Evolutionary conservation across 2,888 invertebrate genomes (phyloP), one percentile per base, ranked within the genome.

Genomic region (Aradus depressus): DNA sequence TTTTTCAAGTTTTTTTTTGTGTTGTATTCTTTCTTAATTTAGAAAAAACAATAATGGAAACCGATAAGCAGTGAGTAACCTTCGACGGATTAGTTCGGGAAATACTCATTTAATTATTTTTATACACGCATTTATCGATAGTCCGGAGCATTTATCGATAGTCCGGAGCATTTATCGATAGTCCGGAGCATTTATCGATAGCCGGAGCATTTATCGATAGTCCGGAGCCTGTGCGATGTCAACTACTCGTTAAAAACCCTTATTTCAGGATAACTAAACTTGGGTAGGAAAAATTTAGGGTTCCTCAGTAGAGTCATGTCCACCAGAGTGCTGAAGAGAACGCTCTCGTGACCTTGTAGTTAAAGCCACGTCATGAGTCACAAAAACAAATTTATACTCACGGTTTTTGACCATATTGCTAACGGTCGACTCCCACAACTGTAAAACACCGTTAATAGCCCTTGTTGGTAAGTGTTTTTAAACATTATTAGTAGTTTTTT

Each of bases 401-500:
- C 80, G 72, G 78, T 64, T 64, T 70, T 70, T 59, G 78, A 78
- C 80, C 80, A 80, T 58, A 79, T 71, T 60, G 77, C 74, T 37
- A 80, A 64, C 1, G 80, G 80, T 62, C 76, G 77, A 55, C 77
- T 77, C 32, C 80, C 80, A 54, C 79, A 75, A 61, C 79, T 79
- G 63, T 79, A 80, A 55, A 80, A 69, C 59, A 80, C 75, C 12
- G 80, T 78, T 35, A 80, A 65, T 61, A 80, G 79, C 42, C 79
- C 80, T 66, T 76, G 77, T 66, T 80, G 80, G 63, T 77, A 79
- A 2, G 79, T 73, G 61, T 79, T 79, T 59, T 77, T 75, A 63
- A 79, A 80, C 80, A 80, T 80, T 21, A n/a, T n/a, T n/a, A n/a
- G n/a, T n/a, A n/a, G n/a, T n/a, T n/a, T n/a, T n/a, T n/a, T n/a